Evolutionary conservation across 2,888 invertebrate species (phyloP).

Genomic region (Euzetes globulus): DNA sequence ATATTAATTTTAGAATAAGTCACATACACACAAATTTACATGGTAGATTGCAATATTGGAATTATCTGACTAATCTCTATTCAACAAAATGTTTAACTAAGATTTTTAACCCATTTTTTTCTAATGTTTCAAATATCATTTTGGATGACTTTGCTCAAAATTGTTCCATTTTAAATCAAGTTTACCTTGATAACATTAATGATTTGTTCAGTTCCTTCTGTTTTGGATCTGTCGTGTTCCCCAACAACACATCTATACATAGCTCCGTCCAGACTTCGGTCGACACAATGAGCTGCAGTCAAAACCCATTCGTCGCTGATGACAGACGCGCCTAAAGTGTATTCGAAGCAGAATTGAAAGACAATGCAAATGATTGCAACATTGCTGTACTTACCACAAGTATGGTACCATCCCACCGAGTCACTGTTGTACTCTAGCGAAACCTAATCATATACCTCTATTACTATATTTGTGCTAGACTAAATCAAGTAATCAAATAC

Average conservation of each 20-base stretch:
- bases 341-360: background rate
- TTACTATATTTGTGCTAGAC: no score
- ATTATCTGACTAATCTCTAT: no score
- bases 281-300: constrained; percentile 32
- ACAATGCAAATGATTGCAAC: background rate
- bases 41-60: no score
- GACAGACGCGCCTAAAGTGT: background rate
- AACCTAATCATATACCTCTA: no score
- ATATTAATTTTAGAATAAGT: no score
- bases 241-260: background rate
- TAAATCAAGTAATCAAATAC: constrained; percentile 18
- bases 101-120: no score
- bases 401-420: constrained; percentile 28
- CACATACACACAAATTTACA: no score
- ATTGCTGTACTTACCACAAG: background rate
- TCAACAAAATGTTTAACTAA: no score
- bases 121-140: no score
- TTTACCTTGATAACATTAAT: background rate
- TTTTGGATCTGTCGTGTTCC: constrained; percentile 25
- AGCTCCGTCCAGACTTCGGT: background rate
- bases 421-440: background rate
- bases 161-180: background rate
- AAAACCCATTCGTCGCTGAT: constrained; percentile 27
- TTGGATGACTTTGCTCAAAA: no score
- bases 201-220: background rate